These are phyloP conservation scores for Tupaia tana DNA, from an alignment of 2,113 vertebrate species.

Conservation along the genomic window DNA sequence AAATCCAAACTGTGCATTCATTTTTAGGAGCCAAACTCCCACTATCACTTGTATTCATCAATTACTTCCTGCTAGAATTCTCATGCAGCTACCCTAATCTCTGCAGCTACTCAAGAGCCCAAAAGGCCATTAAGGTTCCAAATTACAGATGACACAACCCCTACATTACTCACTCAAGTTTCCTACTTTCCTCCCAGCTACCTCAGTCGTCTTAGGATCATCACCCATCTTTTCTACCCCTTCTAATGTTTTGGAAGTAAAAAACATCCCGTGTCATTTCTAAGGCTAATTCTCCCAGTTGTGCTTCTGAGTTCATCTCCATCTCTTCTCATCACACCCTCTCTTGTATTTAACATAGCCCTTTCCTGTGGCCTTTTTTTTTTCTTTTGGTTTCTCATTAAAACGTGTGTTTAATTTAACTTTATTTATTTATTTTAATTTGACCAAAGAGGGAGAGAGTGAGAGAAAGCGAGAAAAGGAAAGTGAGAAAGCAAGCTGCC, in stretches of 20 bases:
- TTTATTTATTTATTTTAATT: no score
- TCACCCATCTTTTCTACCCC: neutral
- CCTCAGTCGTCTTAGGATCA: neutral
- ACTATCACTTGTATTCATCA: neutral
- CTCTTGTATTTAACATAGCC: constrained; percentile 25
- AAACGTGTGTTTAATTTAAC: no score
- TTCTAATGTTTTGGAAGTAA: neutral
- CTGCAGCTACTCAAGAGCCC: neutral
- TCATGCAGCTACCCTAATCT: neutral
- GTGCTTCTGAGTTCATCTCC: neutral
- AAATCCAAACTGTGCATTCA: neutral
- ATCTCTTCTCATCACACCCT: neutral
- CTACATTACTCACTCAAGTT: neutral
- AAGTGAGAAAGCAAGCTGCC: no score
- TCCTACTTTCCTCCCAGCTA: neutral
- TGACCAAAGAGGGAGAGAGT: no score
- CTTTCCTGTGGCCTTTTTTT: neutral
- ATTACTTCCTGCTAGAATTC: neutral
- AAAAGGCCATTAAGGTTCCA: neutral
- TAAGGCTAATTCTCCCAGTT: constrained; percentile 27
- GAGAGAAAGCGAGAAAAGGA: no score
- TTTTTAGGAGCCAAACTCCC: neutral
- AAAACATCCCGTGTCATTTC: neutral
- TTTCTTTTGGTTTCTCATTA: no score
- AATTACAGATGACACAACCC: neutral